Evolutionary conservation across 2,113 vertebrate species (phyloP), one percentile per base, ranked within the genome.

Genomic region (Tragelaphus buxtoni): DNA sequence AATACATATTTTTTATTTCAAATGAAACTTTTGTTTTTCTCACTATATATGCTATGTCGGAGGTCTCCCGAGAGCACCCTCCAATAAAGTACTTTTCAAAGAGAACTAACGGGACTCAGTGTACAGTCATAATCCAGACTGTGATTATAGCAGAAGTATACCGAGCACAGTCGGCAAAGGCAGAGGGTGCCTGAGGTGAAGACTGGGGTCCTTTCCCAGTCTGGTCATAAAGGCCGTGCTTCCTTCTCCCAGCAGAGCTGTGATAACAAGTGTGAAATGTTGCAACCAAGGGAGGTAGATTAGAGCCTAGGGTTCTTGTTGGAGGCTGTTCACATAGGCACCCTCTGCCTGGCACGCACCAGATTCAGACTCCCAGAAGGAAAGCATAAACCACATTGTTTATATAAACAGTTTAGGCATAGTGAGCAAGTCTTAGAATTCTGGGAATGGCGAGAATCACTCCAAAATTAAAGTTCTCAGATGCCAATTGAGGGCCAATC

Each of bases 1-100:
- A 89, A 58, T 90, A 69, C 9, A 0, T 49, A 55, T 91, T 90
- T 92, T 12, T 22, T 90, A 56, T 97, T 88, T 95, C 42, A 93
- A 97, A 58, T 49, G 39, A 35, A 95, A 61, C 65, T 84, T 90
- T 85, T 88, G 6, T 74, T 58, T 94, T 96, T 69, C 55, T 45
- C 69, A 12, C 17, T 86, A 5, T 47, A 18, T 11, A 22, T 86
- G 80, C n/a, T 74, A 0, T 32, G 6, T 42, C 30, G 7, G 53
- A 79, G 28, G 17, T 45, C 79, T 81, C 80, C 80, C 5, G 56
- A 42, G 88, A 47, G 51, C 22, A 93, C 20, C 5, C 18, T 89
- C 7, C 69, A 12, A 7, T 69, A 93, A 26, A 47, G 16, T 47
- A 47, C 45, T 63, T 87, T 85, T n/a, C 69, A 65, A 39, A 69